These are phyloP conservation scores for Neodiprion lecontei DNA, from an alignment of 1,140 invertebrate species.

Conservation along the genomic window DNA sequence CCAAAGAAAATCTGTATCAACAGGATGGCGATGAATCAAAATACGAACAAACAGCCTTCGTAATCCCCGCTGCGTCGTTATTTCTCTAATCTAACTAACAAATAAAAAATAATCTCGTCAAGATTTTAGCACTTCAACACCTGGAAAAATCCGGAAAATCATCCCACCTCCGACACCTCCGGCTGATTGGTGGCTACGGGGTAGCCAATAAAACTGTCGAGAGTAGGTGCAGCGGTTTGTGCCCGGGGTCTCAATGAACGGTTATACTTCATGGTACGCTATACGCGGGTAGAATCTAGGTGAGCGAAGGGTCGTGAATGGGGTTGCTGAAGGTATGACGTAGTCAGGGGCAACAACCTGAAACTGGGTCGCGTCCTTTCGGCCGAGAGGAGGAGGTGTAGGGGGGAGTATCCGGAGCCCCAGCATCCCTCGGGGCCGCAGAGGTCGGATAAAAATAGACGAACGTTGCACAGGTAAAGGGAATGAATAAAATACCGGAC, in stretches of 20 bases:
- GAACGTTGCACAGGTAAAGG: background rate
- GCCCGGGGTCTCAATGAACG: slow-evolving; percentile 39
- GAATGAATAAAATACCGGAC: background rate
- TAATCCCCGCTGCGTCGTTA: background rate
- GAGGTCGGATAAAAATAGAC: background rate
- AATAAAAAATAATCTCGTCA: too few relatives aligned
- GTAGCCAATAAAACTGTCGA: too few relatives aligned
- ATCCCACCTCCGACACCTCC: too few relatives aligned
- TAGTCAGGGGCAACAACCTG: slow-evolving; percentile 37
- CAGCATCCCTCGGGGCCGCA: background rate
- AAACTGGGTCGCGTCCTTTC: slow-evolving; percentile 38
- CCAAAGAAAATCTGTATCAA: background rate
- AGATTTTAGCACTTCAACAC: too few relatives aligned
- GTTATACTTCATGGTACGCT: slow-evolving; percentile 39
- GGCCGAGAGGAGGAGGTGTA: slow-evolving; percentile 20
- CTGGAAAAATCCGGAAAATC: too few relatives aligned
- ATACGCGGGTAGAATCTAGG: slow-evolving; percentile 27
- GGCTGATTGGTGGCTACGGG: too few relatives aligned
- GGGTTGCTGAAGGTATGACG: slow-evolving; percentile 40
- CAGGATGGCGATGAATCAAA: background rate
- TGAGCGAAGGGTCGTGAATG: slow-evolving; percentile 40
- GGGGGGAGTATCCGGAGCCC: background rate
- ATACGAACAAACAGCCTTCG: background rate
- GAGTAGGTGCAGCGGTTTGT: background rate
- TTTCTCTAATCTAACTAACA: too few relatives aligned